Base-by-base conservation (phyloP, 2,888 invertebrate genomes). In the Drosophila diplacantha region DNA sequence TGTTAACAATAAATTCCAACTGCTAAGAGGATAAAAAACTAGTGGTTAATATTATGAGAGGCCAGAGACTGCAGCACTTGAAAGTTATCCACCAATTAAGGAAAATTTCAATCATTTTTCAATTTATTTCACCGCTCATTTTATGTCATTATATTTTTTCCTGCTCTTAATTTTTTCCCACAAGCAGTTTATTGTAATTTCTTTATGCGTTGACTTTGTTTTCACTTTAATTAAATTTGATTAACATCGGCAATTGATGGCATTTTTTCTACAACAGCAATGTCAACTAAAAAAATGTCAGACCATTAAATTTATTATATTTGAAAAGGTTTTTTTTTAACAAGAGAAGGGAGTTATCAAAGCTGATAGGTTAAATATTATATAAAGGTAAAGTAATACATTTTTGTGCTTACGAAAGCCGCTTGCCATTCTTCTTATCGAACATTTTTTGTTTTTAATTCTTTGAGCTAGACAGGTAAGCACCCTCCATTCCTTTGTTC, bases 161-260 rank as follows among this genome's bases (percentile, higher is more conserved):
- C 22, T 6, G 31, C 22, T 12, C 39, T 18, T 32, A 16, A n/a
- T 44, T 47, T 52, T 52, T 44, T 29, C 12, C 16, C 20, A 18
- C 26, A 31, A n/a, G 37, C 39, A 55, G 39, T 37, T 32, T 52
- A 51, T 63, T 54, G 59, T 55, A 54, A 73, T 63, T 57, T 43
- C 58, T 53, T 61, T 54, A 51, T 58, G 61, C 53, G 29, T 60
- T 55, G 22, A 61, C 59, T 69, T 62, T 66, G 62, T 64, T 72
- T 62, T 68, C 46, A 69, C 46, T 59, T 69, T 73, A 75, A 78
- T 78, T 69, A 67, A 69, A 77, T 69, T 74, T 74, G 64, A 69
- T 72, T 69, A 70, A 57, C 46, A 59, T 37, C 51, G 51, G 38
- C 60, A 46, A 76, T 72, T 64, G 64, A 69, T 69, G 38, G 35